Base-by-base conservation (phyloP, 1,140 invertebrate species). In the Heliconius melpomene region DNA sequence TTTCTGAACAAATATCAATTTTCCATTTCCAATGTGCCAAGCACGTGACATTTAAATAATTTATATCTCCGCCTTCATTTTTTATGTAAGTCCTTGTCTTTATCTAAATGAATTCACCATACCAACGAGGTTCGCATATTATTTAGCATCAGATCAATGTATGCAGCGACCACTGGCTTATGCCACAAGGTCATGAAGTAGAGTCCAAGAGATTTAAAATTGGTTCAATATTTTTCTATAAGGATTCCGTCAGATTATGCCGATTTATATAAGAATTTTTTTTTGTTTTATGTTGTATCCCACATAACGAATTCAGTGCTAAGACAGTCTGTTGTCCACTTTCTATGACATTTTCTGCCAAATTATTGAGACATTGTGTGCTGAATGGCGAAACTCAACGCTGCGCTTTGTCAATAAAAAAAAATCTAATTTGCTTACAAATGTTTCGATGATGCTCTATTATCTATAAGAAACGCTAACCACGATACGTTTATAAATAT, bases 41-140 rank as follows among this genome's bases (percentile, higher is more conserved):
- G 54, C 20, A 66, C 23, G 29, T 52, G 66, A 52, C 60, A 46
- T 77, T 77, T 26, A 78, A 72, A 66, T 75, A 60, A 73, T 79
- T 60, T 57, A 79, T 77, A 81, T 83, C 66, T 81, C 50, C 77
- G 78, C 80, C 72, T 80, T 74, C 76, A 77, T 77, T 78, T 82
- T 80, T 85, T 46, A 78, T 79, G 38, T 71, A 70, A 40, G 83
- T 74, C 86, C 86, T 86, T 87, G 82, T 74, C 71, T 77, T 83
- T 87, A 88, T 85, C 83, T 84, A 85, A 88, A 88, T 88, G 80
- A 79, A 86, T 88, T 87, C 84, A 88, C 82, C 82, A 87, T 84
- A 86, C 79, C 84, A 86, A 86, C 81, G 81, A 83, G 86, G 83
- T 84, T 85, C 81, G 81, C 80, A 84, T 84, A 85, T 80, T 76